Percentiles rank a stretch among this genome's conserved stretches.
phyloP scores from a whole-genome alignment of 2,888 invertebrate genomes.

The Odontomyia ornata region DNA sequence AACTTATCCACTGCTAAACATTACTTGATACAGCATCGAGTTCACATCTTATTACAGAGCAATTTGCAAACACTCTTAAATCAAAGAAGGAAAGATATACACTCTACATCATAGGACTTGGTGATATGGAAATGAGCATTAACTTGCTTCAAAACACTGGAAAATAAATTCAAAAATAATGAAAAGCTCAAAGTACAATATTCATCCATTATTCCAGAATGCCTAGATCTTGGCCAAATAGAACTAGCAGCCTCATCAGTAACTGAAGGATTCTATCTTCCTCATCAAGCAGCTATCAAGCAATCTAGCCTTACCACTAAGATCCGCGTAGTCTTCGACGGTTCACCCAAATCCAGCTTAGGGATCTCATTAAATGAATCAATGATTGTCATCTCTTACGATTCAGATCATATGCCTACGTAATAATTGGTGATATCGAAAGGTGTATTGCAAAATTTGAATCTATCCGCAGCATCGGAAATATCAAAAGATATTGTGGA shows the following conservation, averaged over 20 bases:
- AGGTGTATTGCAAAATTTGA: background rate
- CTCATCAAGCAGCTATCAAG: conserved; percentile 5
- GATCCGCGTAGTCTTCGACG: background rate
- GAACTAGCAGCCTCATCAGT: background rate
- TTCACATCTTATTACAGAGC: background rate
- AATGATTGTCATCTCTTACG: background rate
- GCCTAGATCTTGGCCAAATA: conserved; percentile 52
- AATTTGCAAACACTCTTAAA: too few relatives aligned
- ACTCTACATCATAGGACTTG: background rate
- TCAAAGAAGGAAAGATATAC: background rate
- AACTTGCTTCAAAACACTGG: background rate
- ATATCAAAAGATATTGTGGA: too few relatives aligned
- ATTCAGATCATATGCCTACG: background rate
- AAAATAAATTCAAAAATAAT: background rate
- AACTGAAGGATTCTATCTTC: background rate
- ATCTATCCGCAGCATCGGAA: background rate
- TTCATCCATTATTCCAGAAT: conserved; percentile 50
- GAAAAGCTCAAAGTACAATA: too few relatives aligned
- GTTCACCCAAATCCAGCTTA: background rate
- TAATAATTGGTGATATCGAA: background rate
- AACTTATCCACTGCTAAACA: background rate
- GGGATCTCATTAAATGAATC: too few relatives aligned
- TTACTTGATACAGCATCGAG: background rate
- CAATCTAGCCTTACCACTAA: conserved; percentile 6
- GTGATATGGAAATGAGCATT: background rate